phyloP scores from a whole-genome alignment of 2,797 vertebrate species.

The Staurois parvus region DNA sequence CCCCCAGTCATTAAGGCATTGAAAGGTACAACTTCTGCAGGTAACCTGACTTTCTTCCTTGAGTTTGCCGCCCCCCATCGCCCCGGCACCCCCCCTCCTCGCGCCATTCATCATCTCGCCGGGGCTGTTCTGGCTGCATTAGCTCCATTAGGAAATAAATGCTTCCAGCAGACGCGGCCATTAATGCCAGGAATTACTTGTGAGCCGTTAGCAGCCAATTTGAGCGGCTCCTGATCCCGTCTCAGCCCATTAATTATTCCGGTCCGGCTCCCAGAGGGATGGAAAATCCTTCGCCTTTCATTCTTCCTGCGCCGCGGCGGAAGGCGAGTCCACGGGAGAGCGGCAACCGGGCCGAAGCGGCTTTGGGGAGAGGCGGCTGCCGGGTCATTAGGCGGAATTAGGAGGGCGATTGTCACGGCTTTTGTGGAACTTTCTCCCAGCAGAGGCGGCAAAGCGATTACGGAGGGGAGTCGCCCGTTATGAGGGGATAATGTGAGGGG shows the following conservation, averaged over 20 bases:
- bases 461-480: conserved; percentile 9
- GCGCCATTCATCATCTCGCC: conserved; percentile 35
- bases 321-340: neutral
- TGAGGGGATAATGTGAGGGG: neutral
- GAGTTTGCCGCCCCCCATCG: neutral
- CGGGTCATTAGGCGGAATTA: conserved; percentile 12
- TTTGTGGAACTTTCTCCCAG: neutral
- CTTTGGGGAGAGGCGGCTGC: neutral
- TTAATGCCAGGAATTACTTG: conserved; percentile 47
- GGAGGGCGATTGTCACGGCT: neutral
- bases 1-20: conserved; percentile 22
- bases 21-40: conserved; percentile 4
- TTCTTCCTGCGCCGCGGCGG: neutral
- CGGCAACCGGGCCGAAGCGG: neutral
- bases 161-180: conserved; percentile 29
- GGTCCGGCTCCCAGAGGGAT: neutral
- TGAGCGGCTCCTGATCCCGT: conserved; percentile 14
- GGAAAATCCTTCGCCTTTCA: conserved; percentile 7
- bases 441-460: conserved; percentile 6
- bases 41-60: conserved; percentile 29
- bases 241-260: conserved; percentile 41
- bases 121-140: conserved; percentile 35
- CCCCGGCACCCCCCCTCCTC: conserved; percentile 2
- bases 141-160: conserved; percentile 37
- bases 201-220: conserved; percentile 28